These are phyloP conservation scores for Buceros bicornis DNA, from an alignment of 2,797 vertebrate species.

Conservation along the genomic window DNA sequence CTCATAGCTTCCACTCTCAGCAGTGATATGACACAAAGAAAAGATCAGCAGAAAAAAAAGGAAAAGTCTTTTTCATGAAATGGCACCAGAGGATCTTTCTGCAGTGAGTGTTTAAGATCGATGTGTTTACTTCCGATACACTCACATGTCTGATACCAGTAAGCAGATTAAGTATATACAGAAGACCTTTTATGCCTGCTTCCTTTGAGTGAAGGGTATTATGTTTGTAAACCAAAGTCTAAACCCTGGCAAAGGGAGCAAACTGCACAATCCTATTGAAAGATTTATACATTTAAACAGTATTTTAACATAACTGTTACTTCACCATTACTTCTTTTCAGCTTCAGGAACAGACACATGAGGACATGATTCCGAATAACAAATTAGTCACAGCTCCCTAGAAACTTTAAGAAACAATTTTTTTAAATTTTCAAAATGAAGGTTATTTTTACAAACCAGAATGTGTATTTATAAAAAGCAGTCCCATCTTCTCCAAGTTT, in stretches of 20 bases:
- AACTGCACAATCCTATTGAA: slow-evolving; percentile 28
- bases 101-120: slow-evolving; percentile 56
- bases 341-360: neutral
- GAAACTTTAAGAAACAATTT: neutral
- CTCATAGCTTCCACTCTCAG: neutral
- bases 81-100: slow-evolving; percentile 22
- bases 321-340: neutral
- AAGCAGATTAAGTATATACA: slow-evolving; percentile 67
- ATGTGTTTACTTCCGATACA: slow-evolving; percentile 38
- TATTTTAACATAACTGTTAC: slow-evolving; percentile 12
- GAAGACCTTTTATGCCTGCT: slow-evolving; percentile 42
- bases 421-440: neutral
- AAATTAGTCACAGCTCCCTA: neutral
- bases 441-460: neutral
- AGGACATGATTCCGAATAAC: neutral
- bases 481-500: neutral
- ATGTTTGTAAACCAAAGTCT: slow-evolving; percentile 60
- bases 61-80: slow-evolving; percentile 29
- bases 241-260: slow-evolving; percentile 27
- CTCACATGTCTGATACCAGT: slow-evolving; percentile 45
- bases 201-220: slow-evolving; percentile 66
- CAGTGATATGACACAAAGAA: neutral
- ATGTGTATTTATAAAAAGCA: neutral
- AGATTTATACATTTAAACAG: slow-evolving; percentile 27
- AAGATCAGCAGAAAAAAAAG: neutral